These are phyloP conservation scores for Rutilus rutilus DNA, from an alignment of 2,113 vertebrate species.

Conservation along the genomic window DNA sequence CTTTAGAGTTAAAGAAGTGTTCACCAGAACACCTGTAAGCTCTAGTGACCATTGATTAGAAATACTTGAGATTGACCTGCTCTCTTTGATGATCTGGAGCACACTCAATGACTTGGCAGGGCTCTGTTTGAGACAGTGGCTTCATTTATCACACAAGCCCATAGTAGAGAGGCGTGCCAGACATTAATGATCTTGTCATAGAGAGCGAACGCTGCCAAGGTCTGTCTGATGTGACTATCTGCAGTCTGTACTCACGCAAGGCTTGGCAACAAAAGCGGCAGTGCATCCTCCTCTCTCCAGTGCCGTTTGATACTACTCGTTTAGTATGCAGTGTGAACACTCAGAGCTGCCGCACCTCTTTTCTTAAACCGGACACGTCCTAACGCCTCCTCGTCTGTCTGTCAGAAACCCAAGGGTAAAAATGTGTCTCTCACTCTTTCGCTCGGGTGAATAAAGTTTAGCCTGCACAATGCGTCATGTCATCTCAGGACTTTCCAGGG, in stretches of 20 bases:
- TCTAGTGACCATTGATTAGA: background rate
- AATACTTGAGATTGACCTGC: slow-evolving; percentile 4
- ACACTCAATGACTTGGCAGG: background rate
- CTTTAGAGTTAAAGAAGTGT: background rate
- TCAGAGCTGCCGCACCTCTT: slow-evolving; percentile 38
- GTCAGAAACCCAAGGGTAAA: slow-evolving; percentile 20
- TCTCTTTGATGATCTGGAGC: slow-evolving; percentile 10
- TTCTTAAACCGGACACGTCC: slow-evolving; percentile 41
- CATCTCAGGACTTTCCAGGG: too few species aligned
- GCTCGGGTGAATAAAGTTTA: slow-evolving; percentile 4
- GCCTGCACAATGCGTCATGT: background rate
- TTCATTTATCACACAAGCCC: slow-evolving; percentile 25
- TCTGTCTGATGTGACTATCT: slow-evolving; percentile 40
- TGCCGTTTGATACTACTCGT: slow-evolving; percentile 36
- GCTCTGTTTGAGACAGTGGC: slow-evolving; percentile 22
- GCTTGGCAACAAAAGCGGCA: slow-evolving; percentile 27
- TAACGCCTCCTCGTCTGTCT: slow-evolving; percentile 1
- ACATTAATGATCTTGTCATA: slow-evolving; percentile 43
- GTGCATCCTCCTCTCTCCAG: slow-evolving; percentile 31
- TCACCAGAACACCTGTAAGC: background rate
- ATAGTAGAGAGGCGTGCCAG: slow-evolving; percentile 32
- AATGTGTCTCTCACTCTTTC: background rate
- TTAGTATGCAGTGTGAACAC: slow-evolving; percentile 52
- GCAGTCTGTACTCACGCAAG: slow-evolving; percentile 31
- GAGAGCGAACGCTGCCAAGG: slow-evolving; percentile 34